Base-by-base conservation (phyloP, 1,140 invertebrate species). In the Phortica variegata region DNA sequence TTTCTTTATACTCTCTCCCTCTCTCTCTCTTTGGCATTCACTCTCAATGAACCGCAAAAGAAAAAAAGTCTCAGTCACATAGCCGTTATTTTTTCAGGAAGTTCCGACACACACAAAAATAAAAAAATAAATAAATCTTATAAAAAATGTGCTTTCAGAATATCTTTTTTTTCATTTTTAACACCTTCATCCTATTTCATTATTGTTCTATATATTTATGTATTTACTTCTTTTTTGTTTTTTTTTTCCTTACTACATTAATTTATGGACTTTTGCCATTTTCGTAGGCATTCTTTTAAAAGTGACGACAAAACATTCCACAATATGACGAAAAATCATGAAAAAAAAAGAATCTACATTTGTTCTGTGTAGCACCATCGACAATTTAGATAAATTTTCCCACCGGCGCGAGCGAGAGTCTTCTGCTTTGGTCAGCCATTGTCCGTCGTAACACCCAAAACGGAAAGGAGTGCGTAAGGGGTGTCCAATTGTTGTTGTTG, bases 221-320 rank as follows among this genome's bases (percentile, higher is more conserved):
- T 40, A 42, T 48, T 50, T 52, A 42, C 47, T 53, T 54, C 48
- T 52, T 54, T 49, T 58, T n/a, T n/a, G 29, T 31, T 31, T 31
- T 7, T 31, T 52, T 31, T 40, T 21, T 31, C 20, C 42, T 40
- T 38, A 44, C 50, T 50, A 52, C 43, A 53, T 57, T 73, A 72
- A 73, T 73, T 73, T 73, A 73, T 73, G 69, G 69, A 63, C 69
- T 72, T 69, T 62, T 65, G 59, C 53, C 57, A 65, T 63, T 61
- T 60, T 44, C 52, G 54, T 58, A 61, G 47, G 44, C 60, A 63
- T 61, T 60, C 53, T 55, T 58, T 44, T 43, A 61, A 68, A 73
- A 60, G 70, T 73, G 70, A 73, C 70, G 70, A 73, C 70, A 73
- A 73, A 73, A 73, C 70, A 73, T 73, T 73, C 70, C 69, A 73